phyloP scores from a whole-genome alignment of 1,140 invertebrate species.

The Atta cephalotes region DNA sequence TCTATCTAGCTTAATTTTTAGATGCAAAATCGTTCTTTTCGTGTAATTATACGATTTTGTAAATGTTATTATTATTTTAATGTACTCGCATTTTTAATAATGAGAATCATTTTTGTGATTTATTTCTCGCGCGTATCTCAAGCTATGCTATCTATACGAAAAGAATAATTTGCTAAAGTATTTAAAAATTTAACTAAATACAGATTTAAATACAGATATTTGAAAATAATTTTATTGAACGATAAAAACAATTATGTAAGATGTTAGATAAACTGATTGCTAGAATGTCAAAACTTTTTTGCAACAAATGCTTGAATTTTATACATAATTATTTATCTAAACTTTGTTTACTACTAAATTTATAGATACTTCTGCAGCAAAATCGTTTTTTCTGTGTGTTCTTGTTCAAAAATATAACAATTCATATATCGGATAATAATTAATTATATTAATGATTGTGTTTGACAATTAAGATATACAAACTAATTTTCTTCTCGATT shows the following conservation, averaged over 20 bases:
- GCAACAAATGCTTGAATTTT: no score
- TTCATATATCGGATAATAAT: not conserved
- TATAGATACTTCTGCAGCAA: no score
- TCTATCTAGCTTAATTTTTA: no score
- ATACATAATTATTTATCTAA: no score
- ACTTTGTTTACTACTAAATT: no score
- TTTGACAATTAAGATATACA: not conserved
- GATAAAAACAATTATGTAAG: no score
- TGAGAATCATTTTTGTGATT: constrained; percentile 32
- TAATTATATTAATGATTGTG: not conserved
- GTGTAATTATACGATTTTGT: not conserved
- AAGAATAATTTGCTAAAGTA: not conserved
- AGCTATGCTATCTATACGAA: not conserved
- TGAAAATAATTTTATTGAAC: no score
- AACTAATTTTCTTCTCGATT: not conserved
- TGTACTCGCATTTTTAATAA: not conserved
- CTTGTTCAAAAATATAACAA: not conserved
- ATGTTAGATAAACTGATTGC: no score
- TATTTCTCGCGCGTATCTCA: not conserved
- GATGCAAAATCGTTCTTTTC: no score
- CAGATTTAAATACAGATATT: no score
- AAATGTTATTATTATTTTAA: constrained; percentile 44
- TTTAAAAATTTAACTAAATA: no score
- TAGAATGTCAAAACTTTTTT: no score
- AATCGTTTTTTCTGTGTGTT: not conserved